Evolutionary conservation across 1,140 invertebrate species (phyloP).

Genomic region (Drosophila grimshawi): DNA sequence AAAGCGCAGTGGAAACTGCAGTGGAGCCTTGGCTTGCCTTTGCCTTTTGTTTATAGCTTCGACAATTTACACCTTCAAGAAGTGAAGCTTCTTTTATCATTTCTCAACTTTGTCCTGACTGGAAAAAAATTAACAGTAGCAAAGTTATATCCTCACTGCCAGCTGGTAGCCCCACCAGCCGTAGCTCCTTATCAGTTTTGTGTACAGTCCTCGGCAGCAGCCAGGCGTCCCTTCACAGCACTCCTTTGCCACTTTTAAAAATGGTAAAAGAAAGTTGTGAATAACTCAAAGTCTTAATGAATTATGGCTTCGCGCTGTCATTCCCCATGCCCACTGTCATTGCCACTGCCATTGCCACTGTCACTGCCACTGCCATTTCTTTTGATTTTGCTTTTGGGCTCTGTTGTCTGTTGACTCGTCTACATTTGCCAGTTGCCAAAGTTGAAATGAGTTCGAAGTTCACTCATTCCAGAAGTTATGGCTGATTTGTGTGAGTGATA

Average conservation of each 20-base stretch:
- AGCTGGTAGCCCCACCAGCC: constrained; percentile 26
- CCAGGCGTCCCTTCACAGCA: constrained; percentile 26
- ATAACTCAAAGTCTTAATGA: constrained; percentile 81
- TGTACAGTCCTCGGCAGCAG: constrained; percentile 59
- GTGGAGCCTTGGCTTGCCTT: not conserved
- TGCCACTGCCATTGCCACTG: too few relatives aligned
- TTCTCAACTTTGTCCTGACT: constrained; percentile 11
- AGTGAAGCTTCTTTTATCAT: constrained; percentile 43
- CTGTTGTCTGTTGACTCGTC: constrained; percentile 21
- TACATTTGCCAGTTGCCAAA: constrained; percentile 1
- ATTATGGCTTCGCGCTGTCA: constrained; percentile 59
- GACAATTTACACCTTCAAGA: constrained; percentile 81
- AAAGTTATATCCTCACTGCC: constrained; percentile 53
- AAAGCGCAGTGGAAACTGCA: constrained; percentile 50
- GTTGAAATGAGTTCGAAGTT: constrained; percentile 43
- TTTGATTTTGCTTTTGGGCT: constrained; percentile 19
- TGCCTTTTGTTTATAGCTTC: constrained; percentile 77
- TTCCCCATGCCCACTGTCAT: not conserved
- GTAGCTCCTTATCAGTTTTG: constrained; percentile 65
- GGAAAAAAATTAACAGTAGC: constrained; percentile 61
- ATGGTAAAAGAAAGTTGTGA: constrained; percentile 65
- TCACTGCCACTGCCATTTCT: not conserved
- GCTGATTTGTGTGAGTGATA: constrained; percentile 43
- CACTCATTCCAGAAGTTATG: constrained; percentile 7
- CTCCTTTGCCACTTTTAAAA: constrained; percentile 33